A percentile compares a stretch with the other conserved stretches of the same genome.
phyloP scores from a whole-genome alignment of 2,888 invertebrate species.

The Gerosis bhagava region DNA sequence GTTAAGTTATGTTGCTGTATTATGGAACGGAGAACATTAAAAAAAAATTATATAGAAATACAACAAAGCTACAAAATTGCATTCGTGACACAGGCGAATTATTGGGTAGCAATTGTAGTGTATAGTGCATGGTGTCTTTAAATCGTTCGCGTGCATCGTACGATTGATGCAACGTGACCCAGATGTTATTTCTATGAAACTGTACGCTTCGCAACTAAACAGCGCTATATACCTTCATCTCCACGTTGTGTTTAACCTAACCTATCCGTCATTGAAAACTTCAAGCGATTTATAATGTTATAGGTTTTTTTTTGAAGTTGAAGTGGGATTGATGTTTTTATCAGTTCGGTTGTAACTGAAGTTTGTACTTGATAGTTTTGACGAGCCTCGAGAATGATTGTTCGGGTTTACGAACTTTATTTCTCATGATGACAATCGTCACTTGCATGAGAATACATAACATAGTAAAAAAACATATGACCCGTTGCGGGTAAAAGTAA shows the following conservation, averaged over 20 bases:
- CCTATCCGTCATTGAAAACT: constrained; percentile 4
- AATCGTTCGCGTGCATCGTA: constrained; percentile 63
- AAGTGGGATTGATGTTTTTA: too few species aligned
- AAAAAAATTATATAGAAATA: too few species aligned
- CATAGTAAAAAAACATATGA: too few species aligned
- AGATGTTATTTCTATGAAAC: constrained; percentile 65
- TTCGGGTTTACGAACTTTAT: too few species aligned
- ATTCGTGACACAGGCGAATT: constrained; percentile 62
- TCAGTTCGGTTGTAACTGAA: too few species aligned
- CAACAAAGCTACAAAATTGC: constrained; percentile 24
- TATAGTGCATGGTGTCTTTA: constrained; percentile 59
- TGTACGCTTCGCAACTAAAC: constrained; percentile 39
- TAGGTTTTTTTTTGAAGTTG: neutral
- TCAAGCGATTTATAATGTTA: neutral
- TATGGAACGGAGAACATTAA: too few species aligned
- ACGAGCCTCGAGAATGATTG: too few species aligned
- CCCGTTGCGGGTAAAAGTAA: too few species aligned
- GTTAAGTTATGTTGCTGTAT: too few species aligned
- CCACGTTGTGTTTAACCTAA: constrained; percentile 15
- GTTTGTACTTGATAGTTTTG: too few species aligned
- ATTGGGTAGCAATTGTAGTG: constrained; percentile 58
- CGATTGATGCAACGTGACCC: constrained; percentile 73
- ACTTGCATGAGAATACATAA: too few species aligned
- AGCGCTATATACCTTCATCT: constrained; percentile 21
- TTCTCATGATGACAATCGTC: too few species aligned